Evolutionary conservation across 92 coral and sea anemone species (phyloP).

Genomic region (Zoanthus sansibaricus): DNA sequence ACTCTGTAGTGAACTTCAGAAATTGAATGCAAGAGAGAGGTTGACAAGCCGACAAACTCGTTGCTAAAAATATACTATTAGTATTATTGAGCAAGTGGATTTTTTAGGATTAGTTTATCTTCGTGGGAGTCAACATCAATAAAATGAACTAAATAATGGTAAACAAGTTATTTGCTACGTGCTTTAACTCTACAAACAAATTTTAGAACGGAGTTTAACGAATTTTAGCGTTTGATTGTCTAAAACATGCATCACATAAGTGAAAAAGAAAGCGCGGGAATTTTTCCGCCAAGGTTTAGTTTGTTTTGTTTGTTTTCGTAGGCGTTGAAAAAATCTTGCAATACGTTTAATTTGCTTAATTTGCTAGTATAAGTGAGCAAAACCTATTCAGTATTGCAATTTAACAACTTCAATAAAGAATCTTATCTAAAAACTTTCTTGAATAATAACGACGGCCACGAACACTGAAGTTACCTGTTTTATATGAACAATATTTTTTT

Average conservation of each 20-base stretch:
- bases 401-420: neutral
- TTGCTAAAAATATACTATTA: no score
- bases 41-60: neutral
- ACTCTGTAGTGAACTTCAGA: neutral
- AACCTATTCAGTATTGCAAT: neutral
- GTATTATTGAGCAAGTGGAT: neutral
- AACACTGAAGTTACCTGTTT: neutral
- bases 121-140: slow-evolving; percentile 21
- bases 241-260: neutral
- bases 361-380: neutral
- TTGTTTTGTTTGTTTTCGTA: neutral
- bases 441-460: neutral
- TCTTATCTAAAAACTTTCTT: neutral
- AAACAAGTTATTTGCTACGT: neutral
- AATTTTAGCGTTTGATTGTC: neutral
- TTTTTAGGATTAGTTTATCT: neutral
- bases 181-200: neutral
- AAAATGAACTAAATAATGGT: neutral
- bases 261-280: neutral
- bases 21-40: neutral
- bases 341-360: neutral
- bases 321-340: neutral
- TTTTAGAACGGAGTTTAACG: neutral
- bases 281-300: neutral
- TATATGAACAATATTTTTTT: neutral